Base-by-base conservation (phyloP, 1,140 invertebrate genomes). In the Conus betulinus region DNA sequence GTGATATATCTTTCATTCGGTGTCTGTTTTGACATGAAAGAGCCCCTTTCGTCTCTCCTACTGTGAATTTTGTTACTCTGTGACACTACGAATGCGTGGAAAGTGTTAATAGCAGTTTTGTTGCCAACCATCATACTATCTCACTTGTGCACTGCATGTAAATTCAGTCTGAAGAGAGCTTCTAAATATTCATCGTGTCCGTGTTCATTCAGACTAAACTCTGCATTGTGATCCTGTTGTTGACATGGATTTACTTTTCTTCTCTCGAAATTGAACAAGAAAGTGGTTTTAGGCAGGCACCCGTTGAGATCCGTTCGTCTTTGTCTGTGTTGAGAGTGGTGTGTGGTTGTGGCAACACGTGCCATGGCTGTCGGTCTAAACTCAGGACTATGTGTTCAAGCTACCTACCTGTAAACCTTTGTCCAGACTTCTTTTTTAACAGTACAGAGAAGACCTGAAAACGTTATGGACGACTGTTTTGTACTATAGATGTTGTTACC, bases 301-400 rank as follows among this genome's bases (percentile, higher is more conserved):
- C 76, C 81, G 84, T 85, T 51, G 57, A 71, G 55, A 85, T 86
- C 79, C 67, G 71, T 88, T 85, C 25, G 74, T 87, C 20, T 81
- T 81, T 86, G 85, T 89, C 74, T 63, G 53, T 88, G 81, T 76
- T 39, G 74, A 88, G 17, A 60, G 5, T 52, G 60, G 67, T 84
- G 87, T 83, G 79, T 83, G 87, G 67, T 88, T 88, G 81, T 83
- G 81, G 78, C 87, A 63, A 63, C 27, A 57, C 55, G 52, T 63
- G 76, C 81, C 78, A 82, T 83, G 81, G 79, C 81, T 84, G 87
- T 88, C 87, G 55, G 87, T 84, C 81, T 84, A 88, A 89, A 89
- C 88, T 89, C 88, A 89, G 88, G 88, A 89, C 88, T 89, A 85
- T 85, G 84, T 89, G 88, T 89, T 89, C 88, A 85, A 84, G 60